Conservation (phyloP, 1,140 invertebrate genomes). For the Ostrea edulis region DNA sequence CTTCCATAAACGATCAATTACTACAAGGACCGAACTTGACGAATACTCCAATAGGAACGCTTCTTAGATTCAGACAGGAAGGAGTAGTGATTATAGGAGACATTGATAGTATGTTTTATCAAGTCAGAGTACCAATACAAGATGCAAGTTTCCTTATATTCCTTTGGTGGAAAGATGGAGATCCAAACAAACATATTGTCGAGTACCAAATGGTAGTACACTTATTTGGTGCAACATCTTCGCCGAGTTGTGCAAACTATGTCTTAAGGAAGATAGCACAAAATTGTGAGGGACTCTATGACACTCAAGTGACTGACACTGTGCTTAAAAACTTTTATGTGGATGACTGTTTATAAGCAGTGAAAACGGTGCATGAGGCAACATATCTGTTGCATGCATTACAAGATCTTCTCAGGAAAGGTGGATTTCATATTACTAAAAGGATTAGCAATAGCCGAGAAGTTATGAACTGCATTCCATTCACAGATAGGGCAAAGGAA, state of each 20-base stretch:
- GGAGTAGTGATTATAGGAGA: too few relatives aligned
- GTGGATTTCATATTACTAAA: conserved; percentile 58
- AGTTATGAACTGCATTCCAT: conserved; percentile 60
- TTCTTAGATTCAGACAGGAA: conserved; percentile 55
- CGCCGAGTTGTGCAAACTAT: too few relatives aligned
- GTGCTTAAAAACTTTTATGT: conserved; percentile 64
- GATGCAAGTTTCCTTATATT: too few relatives aligned
- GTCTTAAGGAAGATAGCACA: too few relatives aligned
- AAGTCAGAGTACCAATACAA: too few relatives aligned
- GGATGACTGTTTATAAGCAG: conserved; percentile 64
- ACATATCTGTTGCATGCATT: conserved; percentile 37
- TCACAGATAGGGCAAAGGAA: conserved; percentile 40
- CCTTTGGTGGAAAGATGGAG: too few relatives aligned
- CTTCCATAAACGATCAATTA: conserved; percentile 55
- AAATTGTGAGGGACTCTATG: conserved; percentile 56
- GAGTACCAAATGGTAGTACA: too few relatives aligned
- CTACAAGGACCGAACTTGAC: conserved; percentile 61
- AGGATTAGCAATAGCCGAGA: conserved; percentile 53
- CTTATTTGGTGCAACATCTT: too few relatives aligned
- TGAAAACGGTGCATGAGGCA: conserved; percentile 43
- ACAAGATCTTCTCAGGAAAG: background rate
- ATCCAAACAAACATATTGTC: too few relatives aligned
- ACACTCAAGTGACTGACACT: too few relatives aligned
- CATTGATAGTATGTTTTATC: too few relatives aligned
- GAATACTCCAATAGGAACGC: conserved; percentile 56